Percentiles rank a stretch among this genome's conserved stretches.
Evolutionary conservation across 2,113 vertebrate species (phyloP).

Genomic region (Pterocles orientalis): DNA sequence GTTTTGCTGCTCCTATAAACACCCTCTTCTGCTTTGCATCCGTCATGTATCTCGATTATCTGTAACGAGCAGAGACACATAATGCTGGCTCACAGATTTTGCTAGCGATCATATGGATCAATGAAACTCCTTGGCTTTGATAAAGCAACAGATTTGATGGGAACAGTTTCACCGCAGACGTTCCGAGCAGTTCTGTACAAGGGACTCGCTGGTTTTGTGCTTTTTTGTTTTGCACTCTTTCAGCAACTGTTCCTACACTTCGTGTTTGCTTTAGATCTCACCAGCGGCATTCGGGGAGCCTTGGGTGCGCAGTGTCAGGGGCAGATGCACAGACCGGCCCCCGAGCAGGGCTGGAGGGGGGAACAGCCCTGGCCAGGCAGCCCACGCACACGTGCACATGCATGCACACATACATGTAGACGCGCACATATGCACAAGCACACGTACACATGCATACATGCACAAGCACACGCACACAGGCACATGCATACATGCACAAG

Average conservation of each 20-base stretch:
- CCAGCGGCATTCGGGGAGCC: too few relatives aligned
- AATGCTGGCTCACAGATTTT: not conserved
- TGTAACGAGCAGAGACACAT: rapidly evolving
- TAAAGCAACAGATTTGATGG: not conserved
- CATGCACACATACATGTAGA: too few relatives aligned
- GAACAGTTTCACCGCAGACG: not conserved
- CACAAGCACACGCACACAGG: too few relatives aligned
- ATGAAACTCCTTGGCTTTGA: not conserved
- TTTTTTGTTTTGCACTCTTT: not conserved
- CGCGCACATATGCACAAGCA: too few relatives aligned
- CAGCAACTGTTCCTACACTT: not conserved
- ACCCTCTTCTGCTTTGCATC: too few relatives aligned
- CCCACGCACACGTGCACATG: not conserved
- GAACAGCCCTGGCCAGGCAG: rapidly evolving
- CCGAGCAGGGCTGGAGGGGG: not conserved
- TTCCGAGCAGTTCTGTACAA: not conserved
- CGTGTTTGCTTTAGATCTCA: not conserved
- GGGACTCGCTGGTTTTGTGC: not conserved
- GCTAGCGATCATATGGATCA: not conserved
- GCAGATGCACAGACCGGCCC: too few relatives aligned
- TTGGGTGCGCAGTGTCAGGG: too few relatives aligned
- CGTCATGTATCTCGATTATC: rapidly evolving
- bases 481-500: rapidly evolving
- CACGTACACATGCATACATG: too few relatives aligned
- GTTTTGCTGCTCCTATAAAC: too few relatives aligned